Evolutionary conservation across 2,113 vertebrate genomes (phyloP).

Genomic region (Panurus biarmicus): DNA sequence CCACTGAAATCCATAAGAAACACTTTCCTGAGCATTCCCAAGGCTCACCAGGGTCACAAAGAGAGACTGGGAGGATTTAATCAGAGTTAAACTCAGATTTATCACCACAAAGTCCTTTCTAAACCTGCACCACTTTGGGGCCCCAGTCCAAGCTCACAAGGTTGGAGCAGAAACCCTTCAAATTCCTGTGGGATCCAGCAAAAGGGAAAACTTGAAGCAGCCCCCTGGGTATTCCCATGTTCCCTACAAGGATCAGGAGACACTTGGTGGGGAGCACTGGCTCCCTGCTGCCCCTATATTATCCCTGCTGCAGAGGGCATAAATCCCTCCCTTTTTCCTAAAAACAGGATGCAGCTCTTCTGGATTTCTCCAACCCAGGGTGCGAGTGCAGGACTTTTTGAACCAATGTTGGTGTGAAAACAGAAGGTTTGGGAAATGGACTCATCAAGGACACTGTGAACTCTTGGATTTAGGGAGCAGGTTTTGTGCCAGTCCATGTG

Average conservation of each 20-base stretch:
- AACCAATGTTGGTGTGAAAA: not conserved
- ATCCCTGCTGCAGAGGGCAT: not conserved
- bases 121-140: not conserved
- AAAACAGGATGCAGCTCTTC: not conserved
- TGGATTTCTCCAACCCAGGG: not conserved
- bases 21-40: not conserved
- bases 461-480: not conserved
- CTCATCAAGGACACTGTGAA: not conserved
- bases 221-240: fast-evolving
- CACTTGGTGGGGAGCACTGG: not conserved
- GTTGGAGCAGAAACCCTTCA: not conserved
- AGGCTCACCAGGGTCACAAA: not conserved
- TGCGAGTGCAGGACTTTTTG: not conserved
- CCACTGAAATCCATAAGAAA: not conserved
- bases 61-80: not conserved
- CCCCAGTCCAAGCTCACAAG: not conserved
- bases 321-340: not conserved
- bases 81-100: not conserved
- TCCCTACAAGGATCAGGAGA: not conserved
- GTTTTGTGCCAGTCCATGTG: not conserved
- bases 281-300: not conserved
- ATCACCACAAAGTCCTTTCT: not conserved
- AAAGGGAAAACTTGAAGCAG: not conserved
- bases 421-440: not conserved
- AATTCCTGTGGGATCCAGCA: not conserved